A percentile compares a stretch with the other conserved stretches of the same genome.
Conservation (phyloP, 2,888 invertebrate genomes). For the Agrotis segetum region DNA sequence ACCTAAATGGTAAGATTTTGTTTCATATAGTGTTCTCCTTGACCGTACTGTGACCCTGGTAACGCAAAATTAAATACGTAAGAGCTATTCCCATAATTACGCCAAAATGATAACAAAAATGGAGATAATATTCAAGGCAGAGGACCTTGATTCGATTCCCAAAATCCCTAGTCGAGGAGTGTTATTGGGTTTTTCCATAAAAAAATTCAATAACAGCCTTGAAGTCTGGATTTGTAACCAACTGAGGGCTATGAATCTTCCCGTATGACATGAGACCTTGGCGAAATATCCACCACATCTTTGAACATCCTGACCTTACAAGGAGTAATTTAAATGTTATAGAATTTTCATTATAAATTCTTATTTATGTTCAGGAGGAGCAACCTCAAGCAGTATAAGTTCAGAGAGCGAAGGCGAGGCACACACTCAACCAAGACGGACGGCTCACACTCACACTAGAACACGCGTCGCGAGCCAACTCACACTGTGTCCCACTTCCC, state of each 20-base stretch:
- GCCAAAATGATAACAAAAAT: not conserved
- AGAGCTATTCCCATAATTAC: not conserved
- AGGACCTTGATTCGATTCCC: too few relatives aligned
- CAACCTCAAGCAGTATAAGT: constrained; percentile 81
- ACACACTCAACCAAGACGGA: constrained; percentile 62
- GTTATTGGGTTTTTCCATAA: too few relatives aligned
- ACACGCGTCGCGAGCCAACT: constrained; percentile 79
- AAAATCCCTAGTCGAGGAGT: too few relatives aligned
- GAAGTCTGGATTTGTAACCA: too few relatives aligned
- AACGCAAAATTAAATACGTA: not conserved
- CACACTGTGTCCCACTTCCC: constrained; percentile 86
- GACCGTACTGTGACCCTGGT: not conserved
- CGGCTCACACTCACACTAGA: constrained; percentile 53
- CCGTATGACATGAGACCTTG: too few relatives aligned
- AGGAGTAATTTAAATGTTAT: too few relatives aligned
- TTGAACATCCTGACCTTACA: too few relatives aligned
- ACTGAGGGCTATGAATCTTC: too few relatives aligned
- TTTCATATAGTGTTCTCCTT: not conserved
- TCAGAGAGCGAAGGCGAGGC: constrained; percentile 84
- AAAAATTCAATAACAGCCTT: too few relatives aligned
- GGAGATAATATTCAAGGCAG: too few relatives aligned
- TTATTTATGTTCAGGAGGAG: constrained; percentile 70
- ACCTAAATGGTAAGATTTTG: constrained; percentile 83
- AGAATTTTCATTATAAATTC: not conserved
- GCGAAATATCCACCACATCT: too few relatives aligned